Percentiles rank a stretch among this genome's conserved stretches.
phyloP scores from a whole-genome alignment of 2,113 vertebrate species.

The Sitta europaea region DNA sequence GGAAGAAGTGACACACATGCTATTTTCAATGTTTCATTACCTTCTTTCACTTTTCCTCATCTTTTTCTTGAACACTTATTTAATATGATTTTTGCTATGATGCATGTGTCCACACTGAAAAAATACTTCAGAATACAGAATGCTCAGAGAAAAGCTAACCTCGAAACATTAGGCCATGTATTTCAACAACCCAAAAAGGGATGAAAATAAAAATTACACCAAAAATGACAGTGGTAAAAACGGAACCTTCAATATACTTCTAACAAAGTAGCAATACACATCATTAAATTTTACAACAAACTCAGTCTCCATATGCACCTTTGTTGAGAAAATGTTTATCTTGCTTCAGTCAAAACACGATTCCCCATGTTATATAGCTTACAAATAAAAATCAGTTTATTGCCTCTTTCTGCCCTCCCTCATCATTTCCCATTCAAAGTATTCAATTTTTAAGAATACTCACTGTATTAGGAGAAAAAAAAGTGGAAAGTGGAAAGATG shows the following conservation, averaged over 20 bases:
- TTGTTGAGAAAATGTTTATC: conserved; percentile 35
- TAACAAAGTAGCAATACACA: not conserved
- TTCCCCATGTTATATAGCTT: not conserved
- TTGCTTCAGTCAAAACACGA: conserved; percentile 11
- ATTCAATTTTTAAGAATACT: not conserved
- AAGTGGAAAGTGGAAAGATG: not conserved
- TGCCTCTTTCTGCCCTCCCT: not conserved
- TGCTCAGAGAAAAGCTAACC: not conserved
- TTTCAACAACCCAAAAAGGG: not conserved
- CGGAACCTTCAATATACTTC: not conserved
- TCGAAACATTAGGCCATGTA: not conserved
- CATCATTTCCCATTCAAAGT: not conserved
- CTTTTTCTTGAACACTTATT: not conserved
- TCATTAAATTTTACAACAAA: not conserved
- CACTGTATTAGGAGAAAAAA: conserved; percentile 1
- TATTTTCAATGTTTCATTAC: not conserved
- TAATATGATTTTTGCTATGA: not conserved
- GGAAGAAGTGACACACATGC: not conserved
- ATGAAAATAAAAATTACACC: not conserved
- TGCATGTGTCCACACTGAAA: not conserved
- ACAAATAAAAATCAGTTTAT: not conserved
- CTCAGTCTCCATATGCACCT: not conserved
- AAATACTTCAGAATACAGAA: not conserved
- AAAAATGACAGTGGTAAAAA: not conserved
- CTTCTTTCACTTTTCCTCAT: not conserved